phyloP scores from a whole-genome alignment of 2,797 vertebrate species.

The Melanogrammus aeglefinus region DNA sequence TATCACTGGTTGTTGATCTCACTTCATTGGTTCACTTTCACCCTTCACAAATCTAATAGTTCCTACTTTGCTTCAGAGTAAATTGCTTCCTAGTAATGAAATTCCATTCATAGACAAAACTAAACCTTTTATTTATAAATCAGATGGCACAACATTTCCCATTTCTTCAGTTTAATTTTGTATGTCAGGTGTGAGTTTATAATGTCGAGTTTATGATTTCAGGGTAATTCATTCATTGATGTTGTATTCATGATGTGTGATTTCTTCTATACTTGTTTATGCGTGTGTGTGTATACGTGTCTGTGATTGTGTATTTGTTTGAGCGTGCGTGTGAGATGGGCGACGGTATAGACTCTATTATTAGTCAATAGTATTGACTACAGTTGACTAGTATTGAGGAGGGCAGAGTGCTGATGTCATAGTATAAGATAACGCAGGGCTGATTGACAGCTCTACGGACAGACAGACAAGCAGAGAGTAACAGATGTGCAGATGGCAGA shows the following conservation, averaged over 20 bases:
- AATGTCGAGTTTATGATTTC: neutral
- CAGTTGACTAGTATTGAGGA: neutral
- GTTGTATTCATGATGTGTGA: neutral
- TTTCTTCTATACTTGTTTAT: neutral
- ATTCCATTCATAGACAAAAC: neutral
- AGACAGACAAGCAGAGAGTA: neutral
- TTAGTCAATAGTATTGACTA: no score
- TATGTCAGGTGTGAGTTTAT: no score
- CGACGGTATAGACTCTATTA: conserved; percentile 2
- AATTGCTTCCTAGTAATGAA: neutral
- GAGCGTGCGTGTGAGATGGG: neutral
- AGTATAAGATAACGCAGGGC: neutral
- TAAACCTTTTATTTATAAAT: neutral
- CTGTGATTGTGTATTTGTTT: neutral
- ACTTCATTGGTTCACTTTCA: neutral
- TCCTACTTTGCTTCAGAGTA: neutral
- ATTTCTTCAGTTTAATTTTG: neutral
- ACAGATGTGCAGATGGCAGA: neutral
- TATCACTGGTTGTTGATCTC: neutral
- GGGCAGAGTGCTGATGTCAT: neutral
- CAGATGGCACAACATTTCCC: neutral
- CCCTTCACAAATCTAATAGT: neutral
- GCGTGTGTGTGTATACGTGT: neutral
- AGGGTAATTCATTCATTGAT: no score
- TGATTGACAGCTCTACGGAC: neutral